These are phyloP conservation scores for Lasioglossum morio DNA, from an alignment of 2,888 invertebrate genomes.

Conservation along the genomic window DNA sequence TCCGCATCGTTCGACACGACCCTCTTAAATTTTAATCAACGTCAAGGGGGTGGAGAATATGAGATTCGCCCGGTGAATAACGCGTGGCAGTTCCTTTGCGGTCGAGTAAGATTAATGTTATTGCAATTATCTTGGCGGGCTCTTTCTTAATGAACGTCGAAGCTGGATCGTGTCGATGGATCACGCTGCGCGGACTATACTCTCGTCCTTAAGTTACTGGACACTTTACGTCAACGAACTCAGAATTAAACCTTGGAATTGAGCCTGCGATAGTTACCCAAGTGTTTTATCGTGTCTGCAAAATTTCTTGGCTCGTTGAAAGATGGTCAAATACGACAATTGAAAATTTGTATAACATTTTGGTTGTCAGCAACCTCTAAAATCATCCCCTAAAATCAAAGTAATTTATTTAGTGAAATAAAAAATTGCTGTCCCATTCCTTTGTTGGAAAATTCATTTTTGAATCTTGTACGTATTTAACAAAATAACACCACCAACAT, in stretches of 20 bases:
- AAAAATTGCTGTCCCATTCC: too few relatives aligned
- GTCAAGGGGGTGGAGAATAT: background rate
- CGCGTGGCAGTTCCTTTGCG: slow-evolving; percentile 14
- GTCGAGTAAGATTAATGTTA: slow-evolving; percentile 40
- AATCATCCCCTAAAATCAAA: background rate
- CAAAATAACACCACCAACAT: too few relatives aligned
- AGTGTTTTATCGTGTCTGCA: background rate
- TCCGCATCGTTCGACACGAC: background rate
- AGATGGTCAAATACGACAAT: background rate
- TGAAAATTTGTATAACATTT: too few relatives aligned
- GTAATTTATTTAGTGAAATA: too few relatives aligned
- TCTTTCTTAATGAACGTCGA: slow-evolving; percentile 11
- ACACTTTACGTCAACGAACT: background rate
- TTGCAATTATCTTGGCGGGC: slow-evolving; percentile 45
- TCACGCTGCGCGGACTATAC: background rate
- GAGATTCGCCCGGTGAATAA: slow-evolving; percentile 34
- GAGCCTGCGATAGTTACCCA: background rate
- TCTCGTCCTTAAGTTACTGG: background rate
- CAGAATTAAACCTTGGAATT: background rate
- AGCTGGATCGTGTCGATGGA: slow-evolving; percentile 2
- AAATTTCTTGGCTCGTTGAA: background rate
- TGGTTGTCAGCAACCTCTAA: background rate
- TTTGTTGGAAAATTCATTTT: too few relatives aligned
- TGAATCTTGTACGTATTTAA: too few relatives aligned
- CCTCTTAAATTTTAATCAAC: slow-evolving; percentile 38